Evolutionary conservation across 2,797 vertebrate species (phyloP).

Genomic region (Mus caroli): DNA sequence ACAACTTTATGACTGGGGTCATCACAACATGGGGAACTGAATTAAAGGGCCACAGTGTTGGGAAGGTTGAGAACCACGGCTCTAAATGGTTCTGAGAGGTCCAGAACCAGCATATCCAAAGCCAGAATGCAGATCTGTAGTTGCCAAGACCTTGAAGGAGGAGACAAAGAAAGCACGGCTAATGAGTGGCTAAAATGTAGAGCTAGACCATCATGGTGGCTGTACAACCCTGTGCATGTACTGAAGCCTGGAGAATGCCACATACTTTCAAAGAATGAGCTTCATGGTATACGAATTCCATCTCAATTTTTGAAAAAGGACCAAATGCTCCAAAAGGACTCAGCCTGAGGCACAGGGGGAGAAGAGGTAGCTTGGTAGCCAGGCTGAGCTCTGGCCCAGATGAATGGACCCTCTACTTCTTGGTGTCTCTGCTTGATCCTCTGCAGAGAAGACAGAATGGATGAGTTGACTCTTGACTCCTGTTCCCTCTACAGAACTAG

Average conservation of each 20-base stretch:
- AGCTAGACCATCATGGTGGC: background rate
- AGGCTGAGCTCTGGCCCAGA: background rate
- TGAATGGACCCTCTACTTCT: background rate
- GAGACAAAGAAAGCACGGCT: background rate
- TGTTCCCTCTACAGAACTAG: background rate
- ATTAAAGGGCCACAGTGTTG: background rate
- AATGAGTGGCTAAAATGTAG: background rate
- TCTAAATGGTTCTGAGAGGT: background rate
- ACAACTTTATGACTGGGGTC: background rate
- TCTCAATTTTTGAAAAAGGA: conserved; percentile 15
- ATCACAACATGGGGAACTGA: background rate
- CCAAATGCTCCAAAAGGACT: background rate
- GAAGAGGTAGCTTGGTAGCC: background rate
- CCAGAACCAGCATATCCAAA: background rate
- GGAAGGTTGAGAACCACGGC: background rate
- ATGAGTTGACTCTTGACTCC: background rate
- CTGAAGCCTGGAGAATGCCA: background rate
- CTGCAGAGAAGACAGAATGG: background rate
- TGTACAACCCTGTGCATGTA: background rate
- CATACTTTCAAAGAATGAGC: background rate
- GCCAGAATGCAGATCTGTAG: background rate
- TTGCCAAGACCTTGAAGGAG: background rate
- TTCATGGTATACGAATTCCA: background rate
- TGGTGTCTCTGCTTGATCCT: background rate
- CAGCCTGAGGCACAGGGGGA: background rate